phyloP scores from a whole-genome alignment of 2,888 invertebrate species.

The Patella pellucida region DNA sequence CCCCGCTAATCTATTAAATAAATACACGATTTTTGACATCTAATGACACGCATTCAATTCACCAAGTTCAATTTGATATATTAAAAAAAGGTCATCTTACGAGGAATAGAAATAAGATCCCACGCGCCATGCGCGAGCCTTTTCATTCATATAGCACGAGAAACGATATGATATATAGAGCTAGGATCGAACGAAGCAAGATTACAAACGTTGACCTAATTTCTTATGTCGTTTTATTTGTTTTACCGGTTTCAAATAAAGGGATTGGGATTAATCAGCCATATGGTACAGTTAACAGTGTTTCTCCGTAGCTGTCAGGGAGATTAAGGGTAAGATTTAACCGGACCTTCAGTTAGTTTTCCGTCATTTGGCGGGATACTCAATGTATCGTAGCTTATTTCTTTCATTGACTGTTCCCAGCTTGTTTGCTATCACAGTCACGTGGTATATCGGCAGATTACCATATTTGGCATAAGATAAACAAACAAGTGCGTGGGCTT shows the following conservation, averaged over 20 bases:
- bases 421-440: conserved; percentile 13
- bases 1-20: too few species aligned
- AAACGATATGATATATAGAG: background rate
- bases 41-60: too few species aligned
- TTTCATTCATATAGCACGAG: conserved; percentile 11
- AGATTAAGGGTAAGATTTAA: too few species aligned
- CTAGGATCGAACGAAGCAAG: background rate
- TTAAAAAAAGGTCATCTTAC: background rate
- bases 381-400: too few species aligned
- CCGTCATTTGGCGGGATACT: too few species aligned
- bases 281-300: too few species aligned
- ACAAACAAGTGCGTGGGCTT: conserved; percentile 19
- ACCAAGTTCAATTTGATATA: too few species aligned
- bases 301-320: too few species aligned
- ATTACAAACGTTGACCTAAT: conserved; percentile 1
- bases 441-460: conserved; percentile 24
- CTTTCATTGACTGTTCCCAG: conserved; percentile 25
- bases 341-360: too few species aligned
- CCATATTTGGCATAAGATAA: conserved; percentile 29
- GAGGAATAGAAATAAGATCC: conserved; percentile 1
- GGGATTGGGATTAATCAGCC: too few species aligned
- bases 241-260: too few species aligned
- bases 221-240: background rate
- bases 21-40: too few species aligned
- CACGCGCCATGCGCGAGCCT: conserved; percentile 11